Evolutionary conservation across 2,113 vertebrate genomes (phyloP).

Genomic region (Cyprinus carpio): DNA sequence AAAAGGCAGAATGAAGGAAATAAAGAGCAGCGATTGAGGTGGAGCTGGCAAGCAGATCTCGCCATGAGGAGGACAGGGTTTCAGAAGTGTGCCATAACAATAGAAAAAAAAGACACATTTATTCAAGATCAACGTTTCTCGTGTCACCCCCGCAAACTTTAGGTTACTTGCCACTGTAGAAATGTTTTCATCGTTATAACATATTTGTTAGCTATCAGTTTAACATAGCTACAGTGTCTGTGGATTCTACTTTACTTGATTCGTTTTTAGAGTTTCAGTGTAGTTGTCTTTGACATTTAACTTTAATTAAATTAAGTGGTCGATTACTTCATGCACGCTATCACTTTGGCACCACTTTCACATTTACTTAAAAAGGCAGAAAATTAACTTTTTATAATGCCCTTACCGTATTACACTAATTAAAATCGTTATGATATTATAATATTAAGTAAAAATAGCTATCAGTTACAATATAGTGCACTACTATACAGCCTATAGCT

Average conservation of each 20-base stretch:
- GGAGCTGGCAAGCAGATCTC: constrained; percentile 37
- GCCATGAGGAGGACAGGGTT: constrained; percentile 50
- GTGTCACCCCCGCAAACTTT: constrained; percentile 20
- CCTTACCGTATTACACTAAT: background rate
- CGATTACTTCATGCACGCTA: background rate
- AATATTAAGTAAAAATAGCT: background rate
- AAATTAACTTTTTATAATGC: background rate
- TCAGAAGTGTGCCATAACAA: constrained; percentile 77
- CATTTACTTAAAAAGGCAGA: background rate
- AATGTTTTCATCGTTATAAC: background rate
- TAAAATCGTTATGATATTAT: background rate
- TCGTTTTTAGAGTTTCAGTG: background rate
- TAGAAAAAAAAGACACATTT: constrained; percentile 47
- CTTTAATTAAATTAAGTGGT: constrained; percentile 11
- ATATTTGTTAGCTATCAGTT: background rate
- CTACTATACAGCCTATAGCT: background rate
- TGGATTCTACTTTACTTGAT: background rate
- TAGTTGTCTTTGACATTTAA: background rate
- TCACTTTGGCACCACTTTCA: background rate
- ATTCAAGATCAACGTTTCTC: constrained; percentile 15
- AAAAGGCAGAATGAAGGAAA: constrained; percentile 52
- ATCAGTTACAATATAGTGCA: background rate
- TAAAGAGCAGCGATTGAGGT: constrained; percentile 26
- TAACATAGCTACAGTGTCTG: background rate
- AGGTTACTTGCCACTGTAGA: background rate